These are phyloP conservation scores for Nothoprocta perdicaria DNA, from an alignment of 2,113 vertebrate genomes.

Conservation along the genomic window DNA sequence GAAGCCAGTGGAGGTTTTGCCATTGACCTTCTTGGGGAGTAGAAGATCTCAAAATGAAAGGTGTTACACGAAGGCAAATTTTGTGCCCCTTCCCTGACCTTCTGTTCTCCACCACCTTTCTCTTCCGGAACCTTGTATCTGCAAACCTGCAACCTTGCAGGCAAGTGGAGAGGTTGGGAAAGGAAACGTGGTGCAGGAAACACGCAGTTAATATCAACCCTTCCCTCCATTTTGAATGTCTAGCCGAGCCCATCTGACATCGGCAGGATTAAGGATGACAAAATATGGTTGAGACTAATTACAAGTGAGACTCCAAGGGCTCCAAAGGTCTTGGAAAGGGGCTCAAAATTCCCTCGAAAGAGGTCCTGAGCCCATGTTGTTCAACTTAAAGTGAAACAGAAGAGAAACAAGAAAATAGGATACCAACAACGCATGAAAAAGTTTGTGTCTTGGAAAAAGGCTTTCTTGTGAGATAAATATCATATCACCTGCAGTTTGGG, in stretches of 20 bases:
- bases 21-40: accelerated
- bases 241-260: neutral
- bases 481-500: neutral
- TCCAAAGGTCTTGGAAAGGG: neutral
- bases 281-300: neutral
- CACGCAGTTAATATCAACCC: neutral
- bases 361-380: neutral
- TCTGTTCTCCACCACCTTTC: accelerated
- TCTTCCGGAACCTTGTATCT: neutral
- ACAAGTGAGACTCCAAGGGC: neutral
- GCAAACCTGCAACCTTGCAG: neutral
- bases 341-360: constrained; percentile 7
- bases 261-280: neutral
- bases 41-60: neutral
- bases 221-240: neutral
- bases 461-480: neutral
- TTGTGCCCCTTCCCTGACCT: accelerated
- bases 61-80: neutral
- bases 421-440: neutral
- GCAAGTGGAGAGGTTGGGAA: neutral
- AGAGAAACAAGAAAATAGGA: neutral
- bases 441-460: neutral
- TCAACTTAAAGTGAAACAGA: constrained; percentile 3
- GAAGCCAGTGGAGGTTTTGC: neutral
- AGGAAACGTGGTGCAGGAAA: neutral